Conservation (phyloP, 2,797 vertebrate genomes). For the Acanthurus lineatus region DNA sequence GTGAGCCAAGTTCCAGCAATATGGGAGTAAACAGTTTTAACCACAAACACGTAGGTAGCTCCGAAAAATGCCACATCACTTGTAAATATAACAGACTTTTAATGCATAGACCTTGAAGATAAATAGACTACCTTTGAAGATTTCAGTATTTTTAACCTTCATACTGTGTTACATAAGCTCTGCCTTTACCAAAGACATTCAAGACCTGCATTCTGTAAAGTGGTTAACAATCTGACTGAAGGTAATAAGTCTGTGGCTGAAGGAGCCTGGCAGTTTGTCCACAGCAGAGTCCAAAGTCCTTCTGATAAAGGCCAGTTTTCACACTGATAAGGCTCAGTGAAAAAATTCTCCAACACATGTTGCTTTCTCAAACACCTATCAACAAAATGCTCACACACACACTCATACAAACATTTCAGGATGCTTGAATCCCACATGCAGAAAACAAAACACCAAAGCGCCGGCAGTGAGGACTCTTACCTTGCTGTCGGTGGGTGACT, state of each 20-base stretch:
- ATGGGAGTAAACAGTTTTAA: conserved; percentile 5
- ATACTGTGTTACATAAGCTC: not conserved
- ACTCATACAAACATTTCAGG: not conserved
- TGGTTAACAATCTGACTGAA: conserved; percentile 8
- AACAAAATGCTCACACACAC: not conserved
- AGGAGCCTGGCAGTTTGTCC: conserved; percentile 23
- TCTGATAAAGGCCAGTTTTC: conserved; percentile 62
- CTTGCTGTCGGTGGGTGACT: conserved; percentile 66
- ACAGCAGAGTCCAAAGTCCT: conserved; percentile 70
- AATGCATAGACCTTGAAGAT: not conserved
- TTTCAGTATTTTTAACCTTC: not conserved
- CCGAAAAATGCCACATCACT: conserved; percentile 9
- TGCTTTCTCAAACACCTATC: conserved; percentile 28
- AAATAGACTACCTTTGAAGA: not conserved
- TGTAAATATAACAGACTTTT: not conserved
- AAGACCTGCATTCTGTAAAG: not conserved
- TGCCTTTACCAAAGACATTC: not conserved
- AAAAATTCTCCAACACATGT: conserved; percentile 36
- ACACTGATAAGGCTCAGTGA: conserved; percentile 41
- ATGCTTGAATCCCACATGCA: not conserved
- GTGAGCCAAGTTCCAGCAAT: not conserved
- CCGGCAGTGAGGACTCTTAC: conserved; percentile 57
- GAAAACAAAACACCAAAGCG: not conserved
- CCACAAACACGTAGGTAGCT: not conserved
- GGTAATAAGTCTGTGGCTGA: conserved; percentile 44